Percentiles rank a stretch among this genome's conserved stretches.
Conservation (phyloP, 2,797 vertebrate species). For the Crypturellus tataupa region DNA sequence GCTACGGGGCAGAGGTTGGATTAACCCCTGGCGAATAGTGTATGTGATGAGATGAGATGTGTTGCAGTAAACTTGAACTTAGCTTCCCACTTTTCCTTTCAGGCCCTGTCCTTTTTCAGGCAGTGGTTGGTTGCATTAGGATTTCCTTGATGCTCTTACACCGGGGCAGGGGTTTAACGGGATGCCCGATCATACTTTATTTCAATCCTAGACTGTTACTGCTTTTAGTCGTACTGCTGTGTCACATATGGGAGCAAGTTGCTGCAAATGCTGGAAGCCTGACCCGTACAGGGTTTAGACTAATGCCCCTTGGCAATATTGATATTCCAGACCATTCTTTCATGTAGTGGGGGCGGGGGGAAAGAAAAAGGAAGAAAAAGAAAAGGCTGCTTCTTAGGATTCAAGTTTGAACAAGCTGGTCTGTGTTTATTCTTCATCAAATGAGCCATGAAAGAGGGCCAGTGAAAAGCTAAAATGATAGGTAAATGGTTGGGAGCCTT, state of each 20-base stretch:
- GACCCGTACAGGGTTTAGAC: not conserved
- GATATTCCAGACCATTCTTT: not conserved
- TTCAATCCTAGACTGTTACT: not conserved
- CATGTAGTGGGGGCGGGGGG: not conserved
- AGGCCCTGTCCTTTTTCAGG: not conserved
- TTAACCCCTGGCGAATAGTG: not conserved
- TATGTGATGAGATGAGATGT: not conserved
- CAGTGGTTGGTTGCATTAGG: not conserved
- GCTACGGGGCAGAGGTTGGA: not conserved
- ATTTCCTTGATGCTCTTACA: not conserved
- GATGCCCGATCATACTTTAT: not conserved
- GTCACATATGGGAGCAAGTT: not conserved
- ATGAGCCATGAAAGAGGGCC: not conserved
- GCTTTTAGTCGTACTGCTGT: not conserved
- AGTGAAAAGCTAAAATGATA: conserved; percentile 1
- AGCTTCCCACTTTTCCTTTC: not conserved
- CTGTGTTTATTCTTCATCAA: not conserved
- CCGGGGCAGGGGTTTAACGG: not conserved
- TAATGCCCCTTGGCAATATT: conserved; percentile 22
- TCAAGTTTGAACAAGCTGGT: not conserved
- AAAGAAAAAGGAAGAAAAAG: not conserved
- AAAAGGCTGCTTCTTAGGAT: not conserved
- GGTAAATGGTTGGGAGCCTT: not conserved
- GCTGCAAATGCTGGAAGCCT: not conserved
- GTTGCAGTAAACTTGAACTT: not conserved